A percentile compares a stretch with the other conserved stretches of the same genome.
phyloP scores from a whole-genome alignment of 2,113 vertebrate genomes.

The Tricholaema leucomelas region DNA sequence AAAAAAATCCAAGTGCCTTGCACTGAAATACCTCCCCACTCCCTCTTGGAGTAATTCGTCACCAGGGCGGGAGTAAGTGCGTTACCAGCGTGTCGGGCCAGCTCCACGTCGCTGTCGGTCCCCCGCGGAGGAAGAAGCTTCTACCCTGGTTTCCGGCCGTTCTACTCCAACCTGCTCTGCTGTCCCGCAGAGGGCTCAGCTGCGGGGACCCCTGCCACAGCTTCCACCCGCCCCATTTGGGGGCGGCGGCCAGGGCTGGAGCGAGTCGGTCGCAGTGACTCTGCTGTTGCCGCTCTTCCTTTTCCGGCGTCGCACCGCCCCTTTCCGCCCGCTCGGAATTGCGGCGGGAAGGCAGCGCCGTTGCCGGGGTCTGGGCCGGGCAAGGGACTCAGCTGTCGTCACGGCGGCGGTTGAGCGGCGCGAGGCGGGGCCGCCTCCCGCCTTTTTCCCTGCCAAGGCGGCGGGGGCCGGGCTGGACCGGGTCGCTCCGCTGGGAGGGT shows the following conservation, averaged over 20 bases:
- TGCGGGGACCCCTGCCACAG: too few species aligned
- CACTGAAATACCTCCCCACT: too few species aligned
- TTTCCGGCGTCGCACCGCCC: not conserved
- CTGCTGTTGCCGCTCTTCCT: not conserved
- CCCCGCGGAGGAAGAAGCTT: too few species aligned
- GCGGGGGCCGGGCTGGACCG: not conserved
- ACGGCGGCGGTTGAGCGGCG: accelerated
- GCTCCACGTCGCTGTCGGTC: too few species aligned
- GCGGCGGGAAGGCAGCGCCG: not conserved
- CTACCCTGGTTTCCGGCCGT: too few species aligned
- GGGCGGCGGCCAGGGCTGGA: too few species aligned
- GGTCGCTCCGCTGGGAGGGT: not conserved
- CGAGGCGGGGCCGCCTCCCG: not conserved
- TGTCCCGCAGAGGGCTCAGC: too few species aligned
- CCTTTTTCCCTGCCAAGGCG: not conserved
- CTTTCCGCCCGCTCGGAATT: not conserved
- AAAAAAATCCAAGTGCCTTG: too few species aligned
- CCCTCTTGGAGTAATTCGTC: too few species aligned
- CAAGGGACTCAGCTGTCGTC: not conserved
- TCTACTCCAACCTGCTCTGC: not conserved
- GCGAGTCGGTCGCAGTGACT: accelerated
- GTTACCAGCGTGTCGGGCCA: too few species aligned
- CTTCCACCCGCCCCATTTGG: not conserved
- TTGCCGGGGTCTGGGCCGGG: not conserved
- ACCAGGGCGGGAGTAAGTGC: too few species aligned